Evolutionary conservation across 1,140 invertebrate species (phyloP), one percentile per base, ranked within the genome.

Genomic region (Harpegnathos saltator): DNA sequence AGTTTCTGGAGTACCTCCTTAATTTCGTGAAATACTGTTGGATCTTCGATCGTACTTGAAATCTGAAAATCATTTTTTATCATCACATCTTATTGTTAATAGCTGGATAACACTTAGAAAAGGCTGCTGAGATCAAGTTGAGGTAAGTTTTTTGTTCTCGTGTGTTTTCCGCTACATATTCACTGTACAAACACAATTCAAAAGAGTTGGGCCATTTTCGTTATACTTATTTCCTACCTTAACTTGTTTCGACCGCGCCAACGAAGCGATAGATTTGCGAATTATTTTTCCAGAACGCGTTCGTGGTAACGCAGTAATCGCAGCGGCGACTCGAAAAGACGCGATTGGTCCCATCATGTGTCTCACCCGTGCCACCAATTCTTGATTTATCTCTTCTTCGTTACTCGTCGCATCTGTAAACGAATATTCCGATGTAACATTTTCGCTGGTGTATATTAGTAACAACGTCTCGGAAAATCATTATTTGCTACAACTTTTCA

Each of bases 271-370:
- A 0, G 97, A 97, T 90, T 97, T 98, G n/a, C 98, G 95, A 52
- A 98, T 96, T 0, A 97, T 97, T 94, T 99, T 99, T 3, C 97
- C 95, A 0, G 97, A 97, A 71, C 97, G 93, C 0, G 97, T 97
- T 87, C 96, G 92, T 0, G 98, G 98, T 33, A 99, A 93, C 33
- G 95, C 97, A 22, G 95, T 96, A 0, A 99, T 97, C 1, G 97
- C 94, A 0, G 96, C 96, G 0, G 97, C 97, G 69, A 97, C 93
- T 86, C 96, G 96, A 91, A 99, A 98, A 0, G 97, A 96, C 1
- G 98, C 98, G 14, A 99, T 98, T 0, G 98, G 97, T 0, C 98
- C 98, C 56, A 99, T 97, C 3, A 97, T 92, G 59, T 97, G 96
- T 84, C 98, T 94, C 0, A 99, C 97, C 84, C 96, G 94, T 7